Percentiles rank a stretch among this genome's conserved stretches.
phyloP scores from a whole-genome alignment of 2,113 vertebrate genomes.

The Caranx melampygus region DNA sequence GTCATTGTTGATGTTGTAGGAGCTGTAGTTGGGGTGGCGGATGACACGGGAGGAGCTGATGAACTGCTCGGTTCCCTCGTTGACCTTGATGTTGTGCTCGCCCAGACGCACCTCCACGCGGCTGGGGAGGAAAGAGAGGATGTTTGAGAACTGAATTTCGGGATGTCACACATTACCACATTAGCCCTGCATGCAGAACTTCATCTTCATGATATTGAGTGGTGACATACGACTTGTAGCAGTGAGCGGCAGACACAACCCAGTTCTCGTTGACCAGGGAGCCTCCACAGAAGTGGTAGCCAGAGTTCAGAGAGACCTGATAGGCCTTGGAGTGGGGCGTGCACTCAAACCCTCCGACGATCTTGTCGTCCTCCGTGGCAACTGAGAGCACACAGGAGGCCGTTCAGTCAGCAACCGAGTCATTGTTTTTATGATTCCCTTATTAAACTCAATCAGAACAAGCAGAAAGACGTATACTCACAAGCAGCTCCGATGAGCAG shows the following conservation, averaged over 20 bases:
- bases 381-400: constrained; percentile 35
- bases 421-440: not conserved
- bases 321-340: constrained; percentile 68
- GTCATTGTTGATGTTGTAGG: constrained; percentile 78
- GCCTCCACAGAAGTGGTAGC: constrained; percentile 80
- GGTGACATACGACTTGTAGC: constrained; percentile 70
- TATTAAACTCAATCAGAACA: too few species aligned
- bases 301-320: constrained; percentile 78
- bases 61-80: constrained; percentile 76
- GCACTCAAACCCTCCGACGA: constrained; percentile 80
- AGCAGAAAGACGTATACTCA: constrained; percentile 43
- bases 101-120: constrained; percentile 78
- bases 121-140: constrained; percentile 38
- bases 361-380: constrained; percentile 76
- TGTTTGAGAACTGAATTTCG: not conserved
- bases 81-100: constrained; percentile 76
- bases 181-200: not conserved
- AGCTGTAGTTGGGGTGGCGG: constrained; percentile 73
- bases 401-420: not conserved
- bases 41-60: constrained; percentile 59
- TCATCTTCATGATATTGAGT: not conserved
- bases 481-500: constrained; percentile 82
- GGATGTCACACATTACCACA: constrained; percentile 11
- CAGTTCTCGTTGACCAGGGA: constrained; percentile 76
- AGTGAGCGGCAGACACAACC: constrained; percentile 81